phyloP scores from a whole-genome alignment of 2,888 invertebrate genomes.

The Chalcis sispes region DNA sequence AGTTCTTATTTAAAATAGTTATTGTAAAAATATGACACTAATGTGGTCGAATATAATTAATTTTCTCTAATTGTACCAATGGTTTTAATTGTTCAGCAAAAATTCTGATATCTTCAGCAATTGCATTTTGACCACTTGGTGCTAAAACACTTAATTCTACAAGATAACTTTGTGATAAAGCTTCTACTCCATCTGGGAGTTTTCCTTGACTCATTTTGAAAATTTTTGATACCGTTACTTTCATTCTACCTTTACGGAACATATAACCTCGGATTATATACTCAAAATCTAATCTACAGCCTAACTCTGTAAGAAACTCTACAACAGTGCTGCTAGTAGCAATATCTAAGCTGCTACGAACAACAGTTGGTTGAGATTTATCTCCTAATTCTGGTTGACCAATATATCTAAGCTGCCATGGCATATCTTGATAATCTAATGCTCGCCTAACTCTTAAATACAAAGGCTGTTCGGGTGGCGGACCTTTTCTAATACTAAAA shows the following conservation, averaged over 20 bases:
- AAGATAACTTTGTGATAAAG: slow-evolving; percentile 93
- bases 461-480: slow-evolving; percentile 78
- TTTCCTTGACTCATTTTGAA: slow-evolving; percentile 89
- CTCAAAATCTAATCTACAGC: slow-evolving; percentile 94
- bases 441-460: slow-evolving; percentile 90
- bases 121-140: slow-evolving; percentile 94
- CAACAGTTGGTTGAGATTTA: slow-evolving; percentile 91
- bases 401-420: slow-evolving; percentile 93
- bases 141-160: slow-evolving; percentile 95
- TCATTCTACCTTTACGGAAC: slow-evolving; percentile 98
- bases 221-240: slow-evolving; percentile 96
- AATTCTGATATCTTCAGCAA: slow-evolving; percentile 96
- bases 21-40: slow-evolving; percentile 17
- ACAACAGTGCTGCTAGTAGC: slow-evolving; percentile 93
- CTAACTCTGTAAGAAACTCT: slow-evolving; percentile 94
- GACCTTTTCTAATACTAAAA: slow-evolving; percentile 83
- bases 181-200: slow-evolving; percentile 84
- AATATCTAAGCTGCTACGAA: slow-evolving; percentile 94
- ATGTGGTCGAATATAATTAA: slow-evolving; percentile 86
- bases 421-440: slow-evolving; percentile 88
- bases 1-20: slow-evolving; percentile 1
- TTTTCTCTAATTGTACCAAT: slow-evolving; percentile 93
- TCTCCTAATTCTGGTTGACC: slow-evolving; percentile 94
- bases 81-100: slow-evolving; percentile 97
- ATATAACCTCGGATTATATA: slow-evolving; percentile 94